These are phyloP conservation scores for Habrosyne pyritoides DNA, from an alignment of 2,888 invertebrate genomes.

Conservation along the genomic window DNA sequence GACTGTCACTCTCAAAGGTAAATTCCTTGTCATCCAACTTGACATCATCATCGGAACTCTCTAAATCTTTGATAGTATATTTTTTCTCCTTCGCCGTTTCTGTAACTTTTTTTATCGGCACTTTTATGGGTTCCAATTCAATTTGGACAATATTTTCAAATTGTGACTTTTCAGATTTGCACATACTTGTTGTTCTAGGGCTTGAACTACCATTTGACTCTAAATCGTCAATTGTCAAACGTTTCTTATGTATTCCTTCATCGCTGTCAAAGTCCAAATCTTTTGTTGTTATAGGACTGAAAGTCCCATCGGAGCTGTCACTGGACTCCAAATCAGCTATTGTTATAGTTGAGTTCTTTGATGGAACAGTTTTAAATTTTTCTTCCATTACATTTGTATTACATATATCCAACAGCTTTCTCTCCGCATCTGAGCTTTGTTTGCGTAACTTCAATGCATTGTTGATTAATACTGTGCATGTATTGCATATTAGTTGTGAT, in stretches of 20 bases:
- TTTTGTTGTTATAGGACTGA: not conserved
- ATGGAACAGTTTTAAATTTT: not conserved
- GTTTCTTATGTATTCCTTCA: not conserved
- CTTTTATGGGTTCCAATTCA: not conserved
- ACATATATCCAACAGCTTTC: constrained; percentile 14
- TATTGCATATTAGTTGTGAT: constrained; percentile 28
- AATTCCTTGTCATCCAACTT: not conserved
- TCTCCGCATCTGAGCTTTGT: constrained; percentile 23
- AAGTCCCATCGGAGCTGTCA: not conserved
- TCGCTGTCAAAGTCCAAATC: not conserved
- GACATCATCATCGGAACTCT: constrained; percentile 5
- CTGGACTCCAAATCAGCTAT: not conserved
- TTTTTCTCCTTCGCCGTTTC: no score
- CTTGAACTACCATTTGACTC: not conserved
- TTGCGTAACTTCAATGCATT: constrained; percentile 25
- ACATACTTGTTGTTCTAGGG: not conserved
- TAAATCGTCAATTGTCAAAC: not conserved
- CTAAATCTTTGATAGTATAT: constrained; percentile 5
- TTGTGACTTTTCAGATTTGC: not conserved
- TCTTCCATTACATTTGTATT: constrained; percentile 11
- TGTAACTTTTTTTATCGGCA: not conserved
- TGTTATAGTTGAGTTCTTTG: not conserved
- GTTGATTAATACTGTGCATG: constrained; percentile 22
- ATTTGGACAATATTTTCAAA: not conserved
- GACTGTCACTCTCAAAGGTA: not conserved